Base-by-base conservation (phyloP, 1,140 invertebrate species). In the Drosophila virilis region DNA sequence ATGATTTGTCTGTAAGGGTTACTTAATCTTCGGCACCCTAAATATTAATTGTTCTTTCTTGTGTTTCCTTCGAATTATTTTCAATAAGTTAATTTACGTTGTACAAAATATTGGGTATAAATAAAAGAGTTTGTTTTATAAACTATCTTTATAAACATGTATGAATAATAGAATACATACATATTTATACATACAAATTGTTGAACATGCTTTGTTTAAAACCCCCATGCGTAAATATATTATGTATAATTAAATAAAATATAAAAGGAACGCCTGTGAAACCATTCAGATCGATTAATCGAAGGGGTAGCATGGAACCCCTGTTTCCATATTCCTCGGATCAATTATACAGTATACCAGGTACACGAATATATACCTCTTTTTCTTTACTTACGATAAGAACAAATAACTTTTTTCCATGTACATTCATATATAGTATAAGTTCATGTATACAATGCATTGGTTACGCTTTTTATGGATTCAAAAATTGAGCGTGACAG, bases 271-370 rank as follows among this genome's bases (percentile, higher is more conserved):
- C 94, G 86, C 94, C 94, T 91, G 93, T 92, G 89, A 95, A 95
- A 94, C 94, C 94, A 76, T 93, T 95, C 91, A 93, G 94, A 84
- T 92, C 94, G 62, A 94, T 95, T 93, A 93, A 93, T 80, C 92
- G 92, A 85, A 93, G 93, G 90, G 85, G 86, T 92, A 80, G 91
- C 78, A 89, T 93, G 92, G 88, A 92, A 83, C 85, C 92, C 78
- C 93, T 94, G 86, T 95, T 94, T 92, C 93, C 92, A 73, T 92
- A 93, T 74, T 91, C 92, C 66, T 90, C 93, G 78, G 93, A 94
- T 84, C 93, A 94, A 91, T 93, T 94, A 70, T 94, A 94, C 93
- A 94, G 93, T 85, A 93, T 94, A 82, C 93, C 93, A 90, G 94
- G 94, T 94, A 94, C 93, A 77, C 79, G 42, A 82, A 75, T 61